These are phyloP conservation scores for Notodonta dromedarius DNA, from an alignment of 2,888 invertebrate species.

Conservation along the genomic window DNA sequence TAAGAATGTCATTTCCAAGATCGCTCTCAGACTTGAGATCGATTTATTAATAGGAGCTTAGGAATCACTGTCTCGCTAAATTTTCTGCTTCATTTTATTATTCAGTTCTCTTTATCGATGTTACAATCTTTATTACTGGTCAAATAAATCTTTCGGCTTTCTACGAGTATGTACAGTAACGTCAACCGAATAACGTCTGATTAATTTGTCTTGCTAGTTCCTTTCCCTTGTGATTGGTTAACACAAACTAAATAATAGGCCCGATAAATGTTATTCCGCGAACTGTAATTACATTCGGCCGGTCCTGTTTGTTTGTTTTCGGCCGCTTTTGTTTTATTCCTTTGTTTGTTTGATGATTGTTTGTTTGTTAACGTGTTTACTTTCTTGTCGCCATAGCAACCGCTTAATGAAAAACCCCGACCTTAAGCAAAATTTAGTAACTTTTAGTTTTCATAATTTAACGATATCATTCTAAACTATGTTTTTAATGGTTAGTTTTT, in stretches of 20 bases:
- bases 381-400: too few relatives aligned
- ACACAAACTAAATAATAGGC: conserved; percentile 62
- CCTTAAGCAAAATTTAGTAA: too few relatives aligned
- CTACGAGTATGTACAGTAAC: conserved; percentile 23
- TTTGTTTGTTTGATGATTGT: conserved; percentile 27
- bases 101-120: too few relatives aligned
- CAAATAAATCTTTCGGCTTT: conserved; percentile 10
- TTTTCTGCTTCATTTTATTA: too few relatives aligned
- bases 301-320: conserved; percentile 50
- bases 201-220: conserved; percentile 55
- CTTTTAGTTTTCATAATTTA: too few relatives aligned
- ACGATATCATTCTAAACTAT: too few relatives aligned
- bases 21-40: too few relatives aligned
- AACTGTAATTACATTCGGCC: conserved; percentile 59
- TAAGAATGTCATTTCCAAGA: too few relatives aligned
- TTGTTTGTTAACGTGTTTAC: conserved; percentile 11
- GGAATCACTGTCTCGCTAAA: too few relatives aligned
- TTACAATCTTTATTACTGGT: not conserved
- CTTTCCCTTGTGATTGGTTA: conserved; percentile 39
- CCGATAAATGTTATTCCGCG: conserved; percentile 57
- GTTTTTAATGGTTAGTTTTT: too few relatives aligned
- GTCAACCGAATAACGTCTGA: conserved; percentile 33
- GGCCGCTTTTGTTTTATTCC: conserved; percentile 42
- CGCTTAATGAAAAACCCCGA: too few relatives aligned
- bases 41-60: too few relatives aligned